Conservation (phyloP, 2,113 vertebrate genomes). For the Uropsilus gracilis region DNA sequence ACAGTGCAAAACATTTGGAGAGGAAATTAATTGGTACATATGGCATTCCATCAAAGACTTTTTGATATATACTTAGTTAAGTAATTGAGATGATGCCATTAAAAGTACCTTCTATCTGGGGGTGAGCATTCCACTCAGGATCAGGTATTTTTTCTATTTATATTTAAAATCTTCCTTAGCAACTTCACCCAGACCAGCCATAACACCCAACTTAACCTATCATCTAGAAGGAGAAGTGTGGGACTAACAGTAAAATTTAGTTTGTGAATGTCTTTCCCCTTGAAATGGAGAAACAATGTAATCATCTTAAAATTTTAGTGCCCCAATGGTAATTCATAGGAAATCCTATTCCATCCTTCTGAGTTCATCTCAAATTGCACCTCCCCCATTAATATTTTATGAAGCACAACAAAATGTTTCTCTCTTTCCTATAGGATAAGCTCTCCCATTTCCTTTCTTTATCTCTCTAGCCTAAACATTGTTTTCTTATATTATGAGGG, state of each 20-base stretch:
- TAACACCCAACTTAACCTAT: neutral
- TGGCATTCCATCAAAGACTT: slow-evolving; percentile 37
- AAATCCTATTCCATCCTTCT: neutral
- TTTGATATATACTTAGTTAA: slow-evolving; percentile 41
- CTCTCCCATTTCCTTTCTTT: too few species aligned
- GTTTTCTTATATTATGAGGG: too few species aligned
- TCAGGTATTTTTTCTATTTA: neutral
- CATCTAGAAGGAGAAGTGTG: neutral
- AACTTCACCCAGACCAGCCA: neutral
- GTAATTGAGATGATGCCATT: neutral
- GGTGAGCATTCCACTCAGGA: neutral
- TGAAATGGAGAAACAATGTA: neutral
- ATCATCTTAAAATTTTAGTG: neutral
- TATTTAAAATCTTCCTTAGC: neutral
- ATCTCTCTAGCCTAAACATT: too few species aligned
- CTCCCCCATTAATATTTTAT: too few species aligned
- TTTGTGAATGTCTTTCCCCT: neutral
- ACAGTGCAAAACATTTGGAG: slow-evolving; percentile 39
- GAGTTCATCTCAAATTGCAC: neutral
- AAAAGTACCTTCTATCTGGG: neutral
- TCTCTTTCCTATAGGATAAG: too few species aligned
- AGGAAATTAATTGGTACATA: slow-evolving; percentile 64
- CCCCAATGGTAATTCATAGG: neutral
- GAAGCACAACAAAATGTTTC: too few species aligned
- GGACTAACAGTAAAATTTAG: neutral